Base-by-base conservation (phyloP, 2,888 invertebrate species). In the Amiota minor region DNA sequence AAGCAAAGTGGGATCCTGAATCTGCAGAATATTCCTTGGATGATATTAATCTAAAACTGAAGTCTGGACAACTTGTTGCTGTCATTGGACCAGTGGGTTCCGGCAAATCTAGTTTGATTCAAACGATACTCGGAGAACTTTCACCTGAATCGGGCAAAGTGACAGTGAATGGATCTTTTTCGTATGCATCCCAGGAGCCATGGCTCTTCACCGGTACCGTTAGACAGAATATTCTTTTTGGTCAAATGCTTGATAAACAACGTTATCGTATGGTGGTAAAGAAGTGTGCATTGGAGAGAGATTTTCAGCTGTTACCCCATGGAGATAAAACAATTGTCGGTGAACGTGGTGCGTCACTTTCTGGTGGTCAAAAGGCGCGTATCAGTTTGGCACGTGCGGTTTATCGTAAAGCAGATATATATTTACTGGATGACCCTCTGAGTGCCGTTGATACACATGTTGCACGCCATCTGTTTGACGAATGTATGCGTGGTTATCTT, bases 401-500 rank as follows among this genome's bases (percentile, higher is more conserved):
- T 0, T 97, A 97, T 90, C 93, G 94, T 74, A 93, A 96, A 77
- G 94, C 96, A 0, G 96, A 96, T 84, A 93, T 97, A 78, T 97
- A 97, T 87, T 90, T 98, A 20, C 90, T 98, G 71, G 98, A 98
- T 89, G 98, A 98, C 91, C 97, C 97, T 0, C 91, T 98, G 69
- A 95, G 96, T 72, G 97, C 97, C 0, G 97, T 98, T 20, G 98
- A 98, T 90, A 93, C 97, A 0, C 95, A 96, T 88, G 97, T 98
- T 1, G 96, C 97, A 1, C 93, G 95, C 9, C 95, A 96, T 89
- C 91, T 98, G 80, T 98, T 97, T 89, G 95, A 97, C 75, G 87
- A 89, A 75, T 90, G 90, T 56, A 89, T 90, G 87, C 86, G 89
- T 2, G 88, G 88, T 1, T 90, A 81, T 79, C 88, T 96, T 72